phyloP scores from a whole-genome alignment of 1,140 invertebrate genomes.

The Antheraea pernyi region DNA sequence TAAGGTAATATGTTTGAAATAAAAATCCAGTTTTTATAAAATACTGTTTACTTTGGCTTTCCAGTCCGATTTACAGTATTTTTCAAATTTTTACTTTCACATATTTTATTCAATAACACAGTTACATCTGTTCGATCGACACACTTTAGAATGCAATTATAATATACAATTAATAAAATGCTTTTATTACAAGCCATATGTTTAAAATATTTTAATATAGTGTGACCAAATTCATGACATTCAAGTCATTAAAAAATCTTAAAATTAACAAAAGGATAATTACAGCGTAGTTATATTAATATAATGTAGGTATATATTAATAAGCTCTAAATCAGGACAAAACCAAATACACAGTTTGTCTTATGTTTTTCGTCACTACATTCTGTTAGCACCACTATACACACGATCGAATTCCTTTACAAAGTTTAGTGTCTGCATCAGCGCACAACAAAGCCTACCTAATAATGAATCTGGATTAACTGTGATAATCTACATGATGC shows the following conservation, averaged over 20 bases:
- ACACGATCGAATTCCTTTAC: slow-evolving; percentile 43
- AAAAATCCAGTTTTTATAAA: slow-evolving; percentile 56
- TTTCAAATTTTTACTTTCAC: slow-evolving; percentile 61
- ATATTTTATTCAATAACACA: slow-evolving; percentile 70
- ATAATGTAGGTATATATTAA: slow-evolving; percentile 65
- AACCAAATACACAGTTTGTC: slow-evolving; percentile 67
- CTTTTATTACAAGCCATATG: slow-evolving; percentile 48
- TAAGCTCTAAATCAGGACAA: slow-evolving; percentile 77
- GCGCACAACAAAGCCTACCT: slow-evolving; percentile 8
- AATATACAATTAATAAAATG: slow-evolving; percentile 22
- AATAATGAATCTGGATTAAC: background rate
- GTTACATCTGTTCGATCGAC: slow-evolving; percentile 42
- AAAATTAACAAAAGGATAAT: slow-evolving; percentile 70
- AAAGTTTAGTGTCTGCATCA: slow-evolving; percentile 53
- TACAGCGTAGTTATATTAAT: slow-evolving; percentile 69
- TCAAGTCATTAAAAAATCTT: slow-evolving; percentile 33
- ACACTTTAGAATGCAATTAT: slow-evolving; percentile 7
- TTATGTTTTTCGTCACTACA: slow-evolving; percentile 59
- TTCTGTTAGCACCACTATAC: slow-evolving; percentile 71
- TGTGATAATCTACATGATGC: background rate
- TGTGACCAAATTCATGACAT: background rate
- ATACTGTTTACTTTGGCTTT: slow-evolving; percentile 79
- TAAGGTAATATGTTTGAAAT: slow-evolving; percentile 32
- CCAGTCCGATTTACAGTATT: slow-evolving; percentile 76
- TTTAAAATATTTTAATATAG: slow-evolving; percentile 20